Percentiles rank a stretch among this genome's conserved stretches.
Conservation (phyloP, 2,797 vertebrate genomes). For the Eulemur mongoz region DNA sequence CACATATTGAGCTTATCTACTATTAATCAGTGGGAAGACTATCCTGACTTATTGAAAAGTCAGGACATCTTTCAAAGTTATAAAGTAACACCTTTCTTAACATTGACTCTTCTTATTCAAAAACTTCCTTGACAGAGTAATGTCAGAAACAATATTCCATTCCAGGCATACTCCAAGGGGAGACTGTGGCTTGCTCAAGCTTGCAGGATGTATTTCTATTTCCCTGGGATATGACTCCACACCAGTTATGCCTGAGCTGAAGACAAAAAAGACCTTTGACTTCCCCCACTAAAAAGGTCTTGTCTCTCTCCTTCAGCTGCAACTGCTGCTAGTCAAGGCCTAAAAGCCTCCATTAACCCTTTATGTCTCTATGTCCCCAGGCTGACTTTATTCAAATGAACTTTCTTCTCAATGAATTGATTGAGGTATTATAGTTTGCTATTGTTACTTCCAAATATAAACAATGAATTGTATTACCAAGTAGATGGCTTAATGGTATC, state of each 20-base stretch:
- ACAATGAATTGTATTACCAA: conserved; percentile 11
- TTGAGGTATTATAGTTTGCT: not conserved
- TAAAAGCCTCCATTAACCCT: not conserved
- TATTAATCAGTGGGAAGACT: conserved; percentile 6
- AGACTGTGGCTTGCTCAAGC: not conserved
- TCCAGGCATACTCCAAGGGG: not conserved
- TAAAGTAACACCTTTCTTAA: not conserved
- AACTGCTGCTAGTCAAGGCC: not conserved
- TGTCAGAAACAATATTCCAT: conserved; percentile 35
- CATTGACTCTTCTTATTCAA: conserved; percentile 45
- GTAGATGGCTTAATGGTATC: not conserved
- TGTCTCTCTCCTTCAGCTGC: not conserved
- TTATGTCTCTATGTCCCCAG: not conserved
- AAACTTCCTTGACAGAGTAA: conserved; percentile 15
- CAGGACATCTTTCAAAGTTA: conserved; percentile 33
- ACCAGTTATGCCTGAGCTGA: conserved; percentile 14
- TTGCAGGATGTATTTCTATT: not conserved
- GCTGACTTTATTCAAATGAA: conserved; percentile 15
- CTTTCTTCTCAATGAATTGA: not conserved
- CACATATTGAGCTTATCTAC: not conserved
- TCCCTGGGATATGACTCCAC: not conserved
- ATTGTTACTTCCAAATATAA: conserved; percentile 18
- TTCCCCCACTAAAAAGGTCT: not conserved
- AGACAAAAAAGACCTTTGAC: not conserved
- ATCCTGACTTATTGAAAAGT: conserved; percentile 1